Base-by-base conservation (phyloP, 92 coral and sea anemone genomes). In the Bergia sp. region DNA sequence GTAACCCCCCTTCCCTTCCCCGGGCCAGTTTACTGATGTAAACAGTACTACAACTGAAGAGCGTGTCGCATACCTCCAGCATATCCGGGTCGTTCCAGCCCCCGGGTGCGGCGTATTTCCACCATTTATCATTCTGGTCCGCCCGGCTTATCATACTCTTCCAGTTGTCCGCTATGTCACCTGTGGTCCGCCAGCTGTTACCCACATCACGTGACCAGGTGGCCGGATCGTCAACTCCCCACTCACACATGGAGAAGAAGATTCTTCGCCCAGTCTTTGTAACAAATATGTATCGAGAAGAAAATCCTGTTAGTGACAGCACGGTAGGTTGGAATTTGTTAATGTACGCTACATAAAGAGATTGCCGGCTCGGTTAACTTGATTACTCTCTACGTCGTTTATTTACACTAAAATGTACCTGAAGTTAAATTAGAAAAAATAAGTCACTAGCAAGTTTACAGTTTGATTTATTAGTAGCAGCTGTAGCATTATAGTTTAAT, bases 51-150 rank as follows among this genome's bases (percentile, higher is more conserved):
- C 3, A 57, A 57, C 4, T 2, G 15, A 21, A n/a, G 42, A 23
- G 16, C 18, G 77, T 73, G 80, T 42, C 13, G 12, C 80, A 12
- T 86, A 90, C 90, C 92, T 90, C 92, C 37, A 90, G 80, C 92
- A 90, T 90, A 81, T 90, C 92, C 12, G 92, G 92, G 75, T 90
- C 92, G 61, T 86, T 90, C 92, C 92, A 90, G 2, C 89, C 90
- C 77, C 92, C 92, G 4, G 92, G 92, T 57, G 23, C 73, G 0
- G 92, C 92, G 41, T 90, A 86, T 23, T 90, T 45, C 92, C 92
- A 90, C 92, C 89, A 86, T 73, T 79, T 78, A n/a, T 90, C 81
- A 86, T 90, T 90, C 77, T 79, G 39, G 65, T 90, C 92, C 15
- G 92, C 92, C 16, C 82, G 76, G 55, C 79, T 76, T 20, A 86